Percentiles rank a stretch among this genome's conserved stretches.
phyloP scores from a whole-genome alignment of 2,797 vertebrate species.

The Chelmon rostratus region DNA sequence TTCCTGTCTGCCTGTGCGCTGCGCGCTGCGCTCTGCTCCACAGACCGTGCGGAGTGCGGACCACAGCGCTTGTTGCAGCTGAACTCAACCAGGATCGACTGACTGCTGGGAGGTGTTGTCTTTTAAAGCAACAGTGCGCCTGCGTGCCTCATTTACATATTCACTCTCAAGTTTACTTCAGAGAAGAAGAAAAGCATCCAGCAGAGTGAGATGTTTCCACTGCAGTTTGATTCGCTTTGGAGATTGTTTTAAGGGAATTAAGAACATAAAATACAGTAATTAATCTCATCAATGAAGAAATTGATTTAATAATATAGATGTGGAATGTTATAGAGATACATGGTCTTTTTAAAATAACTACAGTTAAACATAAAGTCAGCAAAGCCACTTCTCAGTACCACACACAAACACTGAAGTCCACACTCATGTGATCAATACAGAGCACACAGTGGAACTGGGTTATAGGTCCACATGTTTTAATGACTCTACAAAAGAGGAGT shows the following conservation, averaged over 20 bases:
- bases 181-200: neutral
- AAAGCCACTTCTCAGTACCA: neutral
- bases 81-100: slow-evolving; percentile 70
- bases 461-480: neutral
- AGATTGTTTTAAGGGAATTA: neutral
- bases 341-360: neutral
- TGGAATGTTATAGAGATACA: no score
- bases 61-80: slow-evolving; percentile 59
- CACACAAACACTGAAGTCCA: neutral
- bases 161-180: neutral
- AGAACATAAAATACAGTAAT: neutral
- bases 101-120: slow-evolving; percentile 74
- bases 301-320: neutral
- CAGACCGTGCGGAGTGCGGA: slow-evolving; percentile 47
- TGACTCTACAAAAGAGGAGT: neutral
- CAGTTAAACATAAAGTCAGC: neutral
- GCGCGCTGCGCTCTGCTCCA: slow-evolving; percentile 31
- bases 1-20: slow-evolving; percentile 26
- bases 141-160: slow-evolving; percentile 26
- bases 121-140: slow-evolving; percentile 86
- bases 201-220: neutral
- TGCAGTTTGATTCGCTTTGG: neutral
- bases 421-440: neutral
- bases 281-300: no score
- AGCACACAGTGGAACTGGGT: neutral